phyloP scores from a whole-genome alignment of 2,888 invertebrate species.

The Automeris io region DNA sequence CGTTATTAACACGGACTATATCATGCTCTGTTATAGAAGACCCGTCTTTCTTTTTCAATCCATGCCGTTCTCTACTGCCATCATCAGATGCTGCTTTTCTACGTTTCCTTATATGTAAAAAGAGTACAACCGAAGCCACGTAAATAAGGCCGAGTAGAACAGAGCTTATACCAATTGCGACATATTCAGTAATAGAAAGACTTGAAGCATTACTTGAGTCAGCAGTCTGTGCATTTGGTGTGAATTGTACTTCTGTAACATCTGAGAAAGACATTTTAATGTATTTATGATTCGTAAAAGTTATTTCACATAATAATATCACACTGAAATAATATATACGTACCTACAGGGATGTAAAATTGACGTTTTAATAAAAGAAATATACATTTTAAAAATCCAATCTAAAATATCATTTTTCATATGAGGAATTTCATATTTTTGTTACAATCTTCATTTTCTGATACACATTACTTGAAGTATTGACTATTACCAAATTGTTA shows the following conservation, averaged over 20 bases:
- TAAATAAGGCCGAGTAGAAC: conserved; percentile 91
- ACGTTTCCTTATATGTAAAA: conserved; percentile 85
- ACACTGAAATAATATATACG: no score
- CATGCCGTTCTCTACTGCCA: conserved; percentile 55
- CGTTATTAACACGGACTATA: conserved; percentile 64
- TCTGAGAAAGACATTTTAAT: conserved; percentile 73
- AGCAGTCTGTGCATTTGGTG: conserved; percentile 79
- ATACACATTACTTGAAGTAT: no score
- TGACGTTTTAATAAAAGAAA: no score
- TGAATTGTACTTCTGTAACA: conserved; percentile 88
- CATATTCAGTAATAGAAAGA: conserved; percentile 85
- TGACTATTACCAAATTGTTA: no score
- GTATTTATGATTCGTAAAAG: no score
- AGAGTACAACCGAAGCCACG: conserved; percentile 89
- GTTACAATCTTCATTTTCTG: no score
- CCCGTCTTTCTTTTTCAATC: conserved; percentile 59
- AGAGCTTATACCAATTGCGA: conserved; percentile 89
- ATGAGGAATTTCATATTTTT: no score
- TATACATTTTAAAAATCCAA: no score
- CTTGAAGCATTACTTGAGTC: conserved; percentile 75
- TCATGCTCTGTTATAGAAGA: conserved; percentile 60
- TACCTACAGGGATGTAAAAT: no score
- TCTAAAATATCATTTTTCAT: no score
- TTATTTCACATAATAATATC: no score
- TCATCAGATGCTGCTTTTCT: conserved; percentile 69